phyloP scores from a whole-genome alignment of 2,797 vertebrate species.

The Sciurus carolinensis region DNA sequence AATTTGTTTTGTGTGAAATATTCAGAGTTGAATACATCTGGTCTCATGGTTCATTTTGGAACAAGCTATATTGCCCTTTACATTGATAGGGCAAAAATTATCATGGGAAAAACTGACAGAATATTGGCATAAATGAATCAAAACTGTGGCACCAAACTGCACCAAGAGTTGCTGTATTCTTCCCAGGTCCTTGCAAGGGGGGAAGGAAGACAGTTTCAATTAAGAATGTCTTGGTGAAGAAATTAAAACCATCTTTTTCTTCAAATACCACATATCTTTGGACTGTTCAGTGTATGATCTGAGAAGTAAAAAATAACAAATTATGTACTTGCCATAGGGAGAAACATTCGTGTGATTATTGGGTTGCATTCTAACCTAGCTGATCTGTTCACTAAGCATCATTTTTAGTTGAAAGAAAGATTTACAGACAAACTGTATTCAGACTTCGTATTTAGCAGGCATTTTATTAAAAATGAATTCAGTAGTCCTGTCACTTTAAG shows the following conservation, averaged over 20 bases:
- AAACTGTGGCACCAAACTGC: neutral
- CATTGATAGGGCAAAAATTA: neutral
- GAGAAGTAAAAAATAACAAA: neutral
- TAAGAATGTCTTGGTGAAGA: neutral
- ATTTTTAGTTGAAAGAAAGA: slow-evolving; percentile 59
- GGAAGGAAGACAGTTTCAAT: neutral
- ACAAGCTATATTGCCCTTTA: neutral
- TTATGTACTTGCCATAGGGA: neutral
- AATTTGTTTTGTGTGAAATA: slow-evolving; percentile 15
- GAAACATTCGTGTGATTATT: neutral
- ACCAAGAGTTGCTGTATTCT: neutral
- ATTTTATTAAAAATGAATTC: slow-evolving; percentile 38
- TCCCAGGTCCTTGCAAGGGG: neutral
- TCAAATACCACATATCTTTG: neutral
- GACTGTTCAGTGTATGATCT: neutral
- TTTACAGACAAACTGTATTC: slow-evolving; percentile 35
- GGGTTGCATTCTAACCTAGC: neutral
- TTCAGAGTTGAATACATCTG: neutral
- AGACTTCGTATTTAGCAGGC: neutral
- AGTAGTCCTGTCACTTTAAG: slow-evolving; percentile 55
- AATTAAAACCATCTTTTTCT: neutral
- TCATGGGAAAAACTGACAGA: neutral
- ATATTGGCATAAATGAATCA: neutral
- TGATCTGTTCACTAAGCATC: neutral
- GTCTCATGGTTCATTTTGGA: neutral